Evolutionary conservation across 2,797 vertebrate species (phyloP).

Genomic region (Sebastes kiyomatsui): DNA sequence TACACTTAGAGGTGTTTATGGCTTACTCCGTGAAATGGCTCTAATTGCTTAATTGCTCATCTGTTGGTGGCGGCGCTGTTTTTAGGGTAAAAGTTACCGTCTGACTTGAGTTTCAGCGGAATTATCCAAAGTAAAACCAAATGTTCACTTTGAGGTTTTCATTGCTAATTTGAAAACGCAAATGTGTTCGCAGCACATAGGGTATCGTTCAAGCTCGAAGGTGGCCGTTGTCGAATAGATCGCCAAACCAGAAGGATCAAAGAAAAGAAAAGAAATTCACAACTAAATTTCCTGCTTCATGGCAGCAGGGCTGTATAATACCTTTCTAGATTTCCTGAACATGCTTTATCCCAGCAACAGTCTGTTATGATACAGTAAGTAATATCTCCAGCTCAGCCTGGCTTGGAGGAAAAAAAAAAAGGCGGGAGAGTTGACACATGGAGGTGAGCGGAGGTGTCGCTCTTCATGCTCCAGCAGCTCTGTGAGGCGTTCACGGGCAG

Average conservation of each 20-base stretch:
- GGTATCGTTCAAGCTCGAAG: not conserved
- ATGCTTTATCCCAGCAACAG: conserved; percentile 54
- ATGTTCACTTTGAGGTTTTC: conserved; percentile 72
- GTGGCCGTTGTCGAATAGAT: not conserved
- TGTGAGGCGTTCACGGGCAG: conserved; percentile 41
- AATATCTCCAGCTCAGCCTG: conserved; percentile 12
- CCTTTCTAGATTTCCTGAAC: conserved; percentile 26
- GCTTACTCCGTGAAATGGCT: conserved; percentile 80
- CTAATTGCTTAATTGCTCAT: conserved; percentile 85
- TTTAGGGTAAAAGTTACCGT: conserved; percentile 60
- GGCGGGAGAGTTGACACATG: conserved; percentile 68
- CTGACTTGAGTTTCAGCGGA: conserved; percentile 75
- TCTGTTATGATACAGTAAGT: conserved; percentile 26
- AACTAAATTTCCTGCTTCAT: not conserved
- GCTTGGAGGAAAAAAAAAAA: not conserved
- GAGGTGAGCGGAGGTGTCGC: conserved; percentile 75
- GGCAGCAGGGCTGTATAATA: not conserved
- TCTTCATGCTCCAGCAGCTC: conserved; percentile 59
- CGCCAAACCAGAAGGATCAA: not conserved
- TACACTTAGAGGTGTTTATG: conserved; percentile 81
- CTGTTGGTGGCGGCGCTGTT: conserved; percentile 62
- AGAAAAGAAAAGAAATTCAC: not conserved
- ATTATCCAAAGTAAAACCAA: conserved; percentile 87
- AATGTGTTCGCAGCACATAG: conserved; percentile 11
- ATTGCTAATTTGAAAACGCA: conserved; percentile 43